phyloP scores from a whole-genome alignment of 1,140 invertebrate genomes.

The Acromyrmex charruanus region DNA sequence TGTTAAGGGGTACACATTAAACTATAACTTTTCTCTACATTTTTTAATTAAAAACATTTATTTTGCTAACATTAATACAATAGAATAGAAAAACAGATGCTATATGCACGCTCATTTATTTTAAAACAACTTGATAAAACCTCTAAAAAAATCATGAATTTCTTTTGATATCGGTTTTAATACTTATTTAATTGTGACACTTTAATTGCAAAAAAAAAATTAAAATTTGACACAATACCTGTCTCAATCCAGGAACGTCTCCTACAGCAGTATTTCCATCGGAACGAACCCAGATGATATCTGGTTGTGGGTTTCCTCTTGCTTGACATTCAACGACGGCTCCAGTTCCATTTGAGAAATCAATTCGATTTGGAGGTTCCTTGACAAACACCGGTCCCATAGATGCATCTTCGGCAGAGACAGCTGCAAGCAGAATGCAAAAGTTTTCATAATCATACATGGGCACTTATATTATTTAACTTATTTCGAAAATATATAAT shows the following conservation, averaged over 20 bases:
- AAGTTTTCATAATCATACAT: not conserved
- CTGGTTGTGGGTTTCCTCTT: constrained; percentile 95
- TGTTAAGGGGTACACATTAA: too few relatives aligned
- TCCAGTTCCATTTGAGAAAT: constrained; percentile 98
- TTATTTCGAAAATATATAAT: not conserved
- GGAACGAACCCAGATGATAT: constrained; percentile 95
- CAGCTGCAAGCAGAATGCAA: constrained; percentile 68
- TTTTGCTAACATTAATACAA: not conserved
- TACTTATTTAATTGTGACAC: not conserved
- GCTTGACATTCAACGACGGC: constrained; percentile 97
- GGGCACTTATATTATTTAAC: not conserved
- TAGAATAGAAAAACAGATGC: not conserved
- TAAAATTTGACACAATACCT: constrained; percentile 86
- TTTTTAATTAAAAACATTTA: not conserved
- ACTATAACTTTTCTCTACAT: too few relatives aligned
- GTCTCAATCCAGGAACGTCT: constrained; percentile 94
- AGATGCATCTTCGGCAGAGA: constrained; percentile 89
- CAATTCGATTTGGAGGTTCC: constrained; percentile 95
- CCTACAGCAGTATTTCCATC: constrained; percentile 94
- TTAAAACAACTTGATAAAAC: not conserved
- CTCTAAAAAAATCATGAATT: not conserved
- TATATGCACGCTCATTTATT: not conserved
- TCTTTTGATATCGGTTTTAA: not conserved
- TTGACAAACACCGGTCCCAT: constrained; percentile 96
- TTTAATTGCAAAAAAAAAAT: not conserved